These are phyloP conservation scores for Sandelia bainsii DNA, from an alignment of 2,797 vertebrate species.

Conservation along the genomic window DNA sequence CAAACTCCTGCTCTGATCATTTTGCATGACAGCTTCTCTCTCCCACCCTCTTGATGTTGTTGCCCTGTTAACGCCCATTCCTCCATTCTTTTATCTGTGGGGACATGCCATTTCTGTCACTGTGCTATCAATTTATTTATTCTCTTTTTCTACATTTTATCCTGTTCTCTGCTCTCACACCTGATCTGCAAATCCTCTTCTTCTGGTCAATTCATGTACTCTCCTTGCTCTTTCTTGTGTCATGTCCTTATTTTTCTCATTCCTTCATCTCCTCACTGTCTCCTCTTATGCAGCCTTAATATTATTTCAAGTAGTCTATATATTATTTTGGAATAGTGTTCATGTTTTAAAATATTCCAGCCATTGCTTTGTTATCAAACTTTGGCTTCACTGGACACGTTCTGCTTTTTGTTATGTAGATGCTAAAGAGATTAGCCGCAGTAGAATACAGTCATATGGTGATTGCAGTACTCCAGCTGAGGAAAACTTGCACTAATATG, in stretches of 20 bases:
- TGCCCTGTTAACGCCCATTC: not conserved
- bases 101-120: constrained; percentile 28
- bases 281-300: not conserved
- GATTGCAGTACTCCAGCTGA: constrained; percentile 19
- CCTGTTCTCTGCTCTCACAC: not conserved
- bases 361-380: not conserved
- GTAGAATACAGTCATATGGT: not conserved
- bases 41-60: constrained; percentile 17
- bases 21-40: constrained; percentile 16
- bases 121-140: constrained; percentile 14
- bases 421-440: not conserved
- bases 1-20: constrained; percentile 31
- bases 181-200: not conserved
- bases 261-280: not conserved
- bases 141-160: not conserved
- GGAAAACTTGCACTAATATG: constrained; percentile 28
- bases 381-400: constrained; percentile 11
- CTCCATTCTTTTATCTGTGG: constrained; percentile 8
- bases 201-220: not conserved
- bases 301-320: not conserved
- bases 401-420: constrained; percentile 1
- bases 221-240: not conserved
- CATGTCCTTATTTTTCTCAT: not conserved
- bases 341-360: not conserved
- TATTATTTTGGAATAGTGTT: constrained; percentile 3